Evolutionary conservation across 2,888 invertebrate species (phyloP).

Genomic region (Synanthedon tipuliformis): DNA sequence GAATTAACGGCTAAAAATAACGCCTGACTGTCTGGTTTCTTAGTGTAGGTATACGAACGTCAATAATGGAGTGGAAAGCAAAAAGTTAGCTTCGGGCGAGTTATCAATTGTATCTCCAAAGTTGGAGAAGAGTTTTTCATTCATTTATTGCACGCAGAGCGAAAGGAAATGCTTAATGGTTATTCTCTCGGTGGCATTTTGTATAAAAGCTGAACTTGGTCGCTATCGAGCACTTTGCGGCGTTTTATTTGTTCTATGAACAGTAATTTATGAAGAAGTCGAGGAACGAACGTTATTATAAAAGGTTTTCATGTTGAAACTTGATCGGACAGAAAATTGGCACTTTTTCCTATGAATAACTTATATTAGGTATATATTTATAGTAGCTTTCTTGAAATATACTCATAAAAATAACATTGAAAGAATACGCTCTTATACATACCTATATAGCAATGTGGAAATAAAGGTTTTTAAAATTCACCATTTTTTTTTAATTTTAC

Average conservation of each 20-base stretch:
- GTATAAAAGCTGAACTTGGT: conserved; percentile 45
- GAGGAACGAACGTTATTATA: background rate
- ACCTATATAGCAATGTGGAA: too few species aligned
- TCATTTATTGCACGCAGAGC: conserved; percentile 53
- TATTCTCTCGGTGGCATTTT: conserved; percentile 44
- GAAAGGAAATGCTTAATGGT: conserved; percentile 52
- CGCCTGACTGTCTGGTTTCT: background rate
- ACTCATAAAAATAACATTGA: too few species aligned
- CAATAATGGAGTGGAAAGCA: conserved; percentile 50
- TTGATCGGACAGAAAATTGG: background rate
- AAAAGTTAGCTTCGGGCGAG: conserved; percentile 51
- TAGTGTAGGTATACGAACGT: conserved; percentile 14
- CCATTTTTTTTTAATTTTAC: too few species aligned
- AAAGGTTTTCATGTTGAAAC: background rate
- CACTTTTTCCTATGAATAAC: background rate
- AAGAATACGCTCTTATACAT: too few species aligned
- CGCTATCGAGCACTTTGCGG: conserved; percentile 30
- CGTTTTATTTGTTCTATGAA: conserved; percentile 32
- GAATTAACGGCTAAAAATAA: background rate
- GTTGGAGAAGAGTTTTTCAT: conserved; percentile 48
- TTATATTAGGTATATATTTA: too few species aligned
- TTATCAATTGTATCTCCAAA: conserved; percentile 59
- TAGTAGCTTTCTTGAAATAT: too few species aligned
- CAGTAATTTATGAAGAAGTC: conserved; percentile 23
- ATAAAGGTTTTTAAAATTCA: too few species aligned